phyloP scores from a whole-genome alignment of 2,888 invertebrate genomes.

The Steinernema carpocapsae region DNA sequence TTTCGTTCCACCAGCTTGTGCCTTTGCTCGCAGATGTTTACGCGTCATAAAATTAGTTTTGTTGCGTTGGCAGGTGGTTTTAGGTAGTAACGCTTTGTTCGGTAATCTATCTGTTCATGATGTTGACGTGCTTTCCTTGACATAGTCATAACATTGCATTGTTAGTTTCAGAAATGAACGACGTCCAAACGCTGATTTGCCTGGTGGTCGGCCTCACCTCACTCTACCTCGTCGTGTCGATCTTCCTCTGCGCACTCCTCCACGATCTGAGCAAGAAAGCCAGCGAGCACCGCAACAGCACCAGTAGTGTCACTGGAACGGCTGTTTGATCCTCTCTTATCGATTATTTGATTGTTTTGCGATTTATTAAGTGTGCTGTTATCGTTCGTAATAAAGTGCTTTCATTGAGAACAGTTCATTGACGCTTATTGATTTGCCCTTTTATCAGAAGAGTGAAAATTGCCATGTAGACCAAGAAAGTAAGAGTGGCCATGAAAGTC shows the following conservation, averaged over 20 bases:
- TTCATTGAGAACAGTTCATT: too few relatives aligned
- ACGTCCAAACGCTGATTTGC: conserved; percentile 18
- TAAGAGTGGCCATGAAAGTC: neutral
- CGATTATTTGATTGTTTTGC: neutral
- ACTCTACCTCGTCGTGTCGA: conserved; percentile 3
- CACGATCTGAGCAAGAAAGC: conserved; percentile 27
- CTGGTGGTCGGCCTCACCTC: conserved; percentile 24
- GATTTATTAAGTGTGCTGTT: neutral
- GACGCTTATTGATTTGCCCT: neutral
- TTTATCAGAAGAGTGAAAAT: neutral
- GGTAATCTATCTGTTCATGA: too few relatives aligned
- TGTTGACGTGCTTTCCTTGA: too few relatives aligned
- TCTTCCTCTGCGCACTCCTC: conserved; percentile 15
- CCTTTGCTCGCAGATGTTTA: too few relatives aligned
- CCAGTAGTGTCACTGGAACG: neutral
- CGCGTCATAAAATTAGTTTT: too few relatives aligned
- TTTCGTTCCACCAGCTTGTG: too few relatives aligned
- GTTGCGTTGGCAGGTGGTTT: too few relatives aligned
- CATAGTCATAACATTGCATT: too few relatives aligned
- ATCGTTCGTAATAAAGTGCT: too few relatives aligned
- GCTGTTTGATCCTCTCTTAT: neutral
- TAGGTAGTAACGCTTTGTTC: too few relatives aligned
- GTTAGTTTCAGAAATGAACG: conserved; percentile 15
- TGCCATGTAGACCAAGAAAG: neutral
- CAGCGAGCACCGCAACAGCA: neutral